These are phyloP conservation scores for Euplexia lucipara DNA, from an alignment of 2,888 invertebrate species.

Conservation along the genomic window DNA sequence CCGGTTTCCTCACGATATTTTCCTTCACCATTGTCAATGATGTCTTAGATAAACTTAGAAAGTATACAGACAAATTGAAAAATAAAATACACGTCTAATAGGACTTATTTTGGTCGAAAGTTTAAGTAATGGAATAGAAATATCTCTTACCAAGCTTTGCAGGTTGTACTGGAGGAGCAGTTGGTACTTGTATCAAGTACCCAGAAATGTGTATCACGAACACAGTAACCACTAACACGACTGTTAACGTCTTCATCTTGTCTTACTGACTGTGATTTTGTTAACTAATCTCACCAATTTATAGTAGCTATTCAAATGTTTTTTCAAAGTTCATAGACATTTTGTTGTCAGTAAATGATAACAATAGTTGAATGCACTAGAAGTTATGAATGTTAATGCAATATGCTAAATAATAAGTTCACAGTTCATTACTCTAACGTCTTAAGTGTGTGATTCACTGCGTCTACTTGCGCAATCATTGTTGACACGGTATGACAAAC, in stretches of 20 bases:
- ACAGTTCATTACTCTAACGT: slow-evolving; percentile 50
- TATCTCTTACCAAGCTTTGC: slow-evolving; percentile 52
- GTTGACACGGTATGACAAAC: neutral
- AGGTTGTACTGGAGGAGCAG: slow-evolving; percentile 56
- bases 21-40: too few relatives aligned
- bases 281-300: slow-evolving; percentile 62
- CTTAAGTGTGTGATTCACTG: slow-evolving; percentile 35
- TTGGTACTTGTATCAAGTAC: slow-evolving; percentile 82
- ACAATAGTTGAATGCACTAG: slow-evolving; percentile 79
- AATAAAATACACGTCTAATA: too few relatives aligned
- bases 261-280: slow-evolving; percentile 62
- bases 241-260: slow-evolving; percentile 81
- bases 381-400: slow-evolving; percentile 57
- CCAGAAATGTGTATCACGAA: slow-evolving; percentile 69
- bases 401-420: slow-evolving; percentile 47
- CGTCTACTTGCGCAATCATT: slow-evolving; percentile 22
- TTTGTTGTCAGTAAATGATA: slow-evolving; percentile 69
- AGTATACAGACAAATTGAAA: too few relatives aligned
- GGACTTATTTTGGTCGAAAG: neutral
- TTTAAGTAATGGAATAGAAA: neutral
- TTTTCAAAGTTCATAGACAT: slow-evolving; percentile 74
- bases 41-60: too few relatives aligned
- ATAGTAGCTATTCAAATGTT: slow-evolving; percentile 56
- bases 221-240: slow-evolving; percentile 64
- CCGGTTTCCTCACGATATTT: too few relatives aligned